phyloP scores from a whole-genome alignment of 2,113 vertebrate genomes.

The Podilymbus podiceps region DNA sequence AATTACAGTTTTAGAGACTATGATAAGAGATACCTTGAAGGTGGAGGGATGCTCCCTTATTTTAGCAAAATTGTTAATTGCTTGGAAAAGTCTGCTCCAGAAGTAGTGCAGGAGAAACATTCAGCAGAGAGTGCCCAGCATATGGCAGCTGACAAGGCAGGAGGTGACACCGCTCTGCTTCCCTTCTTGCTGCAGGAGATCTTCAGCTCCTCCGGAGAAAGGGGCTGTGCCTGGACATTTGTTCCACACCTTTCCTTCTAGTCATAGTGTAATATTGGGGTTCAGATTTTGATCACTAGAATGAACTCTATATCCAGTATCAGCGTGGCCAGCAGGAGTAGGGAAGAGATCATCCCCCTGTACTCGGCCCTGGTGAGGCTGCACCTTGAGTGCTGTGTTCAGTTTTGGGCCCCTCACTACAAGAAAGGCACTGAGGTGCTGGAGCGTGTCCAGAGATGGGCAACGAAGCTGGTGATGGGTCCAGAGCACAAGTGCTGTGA shows the following conservation, averaged over 20 bases:
- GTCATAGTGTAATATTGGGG: accelerated
- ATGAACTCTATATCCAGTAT: neutral
- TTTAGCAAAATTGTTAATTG: neutral
- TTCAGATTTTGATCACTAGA: neutral
- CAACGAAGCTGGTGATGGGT: too few relatives aligned
- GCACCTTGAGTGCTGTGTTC: too few relatives aligned
- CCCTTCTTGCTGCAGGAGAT: neutral
- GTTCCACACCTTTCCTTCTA: neutral
- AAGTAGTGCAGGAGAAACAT: neutral
- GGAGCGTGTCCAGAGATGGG: too few relatives aligned
- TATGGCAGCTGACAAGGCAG: neutral
- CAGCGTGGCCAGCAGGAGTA: too few relatives aligned
- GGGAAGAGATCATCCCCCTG: too few relatives aligned
- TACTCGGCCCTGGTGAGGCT: too few relatives aligned
- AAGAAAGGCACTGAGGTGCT: too few relatives aligned
- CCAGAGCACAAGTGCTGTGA: too few relatives aligned
- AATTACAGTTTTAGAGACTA: neutral
- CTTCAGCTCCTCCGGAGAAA: neutral
- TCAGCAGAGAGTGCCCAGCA: neutral
- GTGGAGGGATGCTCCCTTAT: neutral
- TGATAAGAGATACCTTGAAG: neutral
- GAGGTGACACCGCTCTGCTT: neutral
- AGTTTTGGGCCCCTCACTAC: too few relatives aligned
- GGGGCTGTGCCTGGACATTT: neutral
- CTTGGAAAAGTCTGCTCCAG: neutral